Evolutionary conservation across 2,888 invertebrate species (phyloP).

Genomic region (Eristalis tenax): DNA sequence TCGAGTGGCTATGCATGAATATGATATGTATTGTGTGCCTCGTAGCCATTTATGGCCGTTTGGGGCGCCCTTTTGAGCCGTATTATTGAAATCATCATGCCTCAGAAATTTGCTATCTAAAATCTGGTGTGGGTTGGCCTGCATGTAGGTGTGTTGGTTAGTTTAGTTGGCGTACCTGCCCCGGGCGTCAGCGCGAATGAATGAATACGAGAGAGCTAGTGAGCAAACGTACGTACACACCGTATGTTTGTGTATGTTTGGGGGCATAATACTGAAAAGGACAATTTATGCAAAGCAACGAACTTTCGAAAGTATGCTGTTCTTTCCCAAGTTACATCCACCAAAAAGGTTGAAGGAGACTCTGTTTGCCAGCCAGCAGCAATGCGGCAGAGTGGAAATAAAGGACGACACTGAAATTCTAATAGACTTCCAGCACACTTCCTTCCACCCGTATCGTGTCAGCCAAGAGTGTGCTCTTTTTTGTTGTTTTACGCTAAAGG

Average conservation of each 20-base stretch:
- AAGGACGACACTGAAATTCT: constrained; percentile 70
- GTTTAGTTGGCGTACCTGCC: constrained; percentile 40
- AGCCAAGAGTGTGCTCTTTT: constrained; percentile 12
- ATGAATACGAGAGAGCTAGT: constrained; percentile 41
- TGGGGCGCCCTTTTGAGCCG: constrained; percentile 51
- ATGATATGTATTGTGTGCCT: constrained; percentile 50
- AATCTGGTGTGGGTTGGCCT: constrained; percentile 30
- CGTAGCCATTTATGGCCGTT: constrained; percentile 56
- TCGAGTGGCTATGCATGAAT: constrained; percentile 23
- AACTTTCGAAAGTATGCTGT: constrained; percentile 55
- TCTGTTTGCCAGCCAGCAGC: constrained; percentile 58
- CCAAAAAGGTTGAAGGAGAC: constrained; percentile 30
- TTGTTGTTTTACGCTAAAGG: constrained; percentile 32
- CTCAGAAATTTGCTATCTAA: constrained; percentile 59
- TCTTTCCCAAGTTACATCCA: constrained; percentile 35
- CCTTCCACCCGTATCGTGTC: constrained; percentile 56
- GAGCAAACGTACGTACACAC: not conserved
- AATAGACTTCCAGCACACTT: constrained; percentile 70
- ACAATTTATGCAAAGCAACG: constrained; percentile 71
- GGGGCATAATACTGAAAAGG: constrained; percentile 54
- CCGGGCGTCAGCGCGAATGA: constrained; percentile 52
- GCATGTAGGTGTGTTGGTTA: constrained; percentile 18
- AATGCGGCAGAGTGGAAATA: constrained; percentile 70
- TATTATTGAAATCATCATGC: constrained; percentile 71
- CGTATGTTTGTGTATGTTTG: not conserved